Evolutionary conservation across 2,797 vertebrate genomes (phyloP).

Genomic region (Hapalemur alaotrensis): DNA sequence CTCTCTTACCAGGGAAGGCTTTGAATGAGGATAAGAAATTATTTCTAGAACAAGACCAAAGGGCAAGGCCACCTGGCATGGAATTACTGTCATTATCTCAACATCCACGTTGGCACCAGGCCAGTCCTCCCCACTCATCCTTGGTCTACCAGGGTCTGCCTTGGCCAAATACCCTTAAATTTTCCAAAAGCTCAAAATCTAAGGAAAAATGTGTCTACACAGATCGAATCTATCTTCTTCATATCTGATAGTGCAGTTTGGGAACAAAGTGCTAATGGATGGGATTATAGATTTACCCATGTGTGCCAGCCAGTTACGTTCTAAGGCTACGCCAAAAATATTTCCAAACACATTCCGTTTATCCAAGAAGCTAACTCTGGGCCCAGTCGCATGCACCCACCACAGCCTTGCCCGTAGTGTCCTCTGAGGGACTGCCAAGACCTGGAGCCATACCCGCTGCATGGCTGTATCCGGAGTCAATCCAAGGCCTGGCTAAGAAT

Average conservation of each 20-base stretch:
- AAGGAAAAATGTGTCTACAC: neutral
- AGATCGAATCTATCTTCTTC: neutral
- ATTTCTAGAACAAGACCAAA: slow-evolving; percentile 39
- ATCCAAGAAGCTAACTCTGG: neutral
- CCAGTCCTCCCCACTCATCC: neutral
- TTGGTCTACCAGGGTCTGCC: neutral
- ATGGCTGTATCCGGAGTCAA: neutral
- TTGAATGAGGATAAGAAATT: slow-evolving; percentile 8
- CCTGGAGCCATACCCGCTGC: neutral
- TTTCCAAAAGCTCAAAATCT: slow-evolving; percentile 27
- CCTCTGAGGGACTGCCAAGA: neutral
- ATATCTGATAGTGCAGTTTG: neutral
- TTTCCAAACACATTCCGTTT: neutral
- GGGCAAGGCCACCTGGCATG: neutral
- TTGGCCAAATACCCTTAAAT: neutral
- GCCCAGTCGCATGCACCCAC: neutral
- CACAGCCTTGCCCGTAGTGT: neutral
- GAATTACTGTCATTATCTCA: neutral
- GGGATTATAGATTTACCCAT: neutral
- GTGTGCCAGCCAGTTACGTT: neutral
- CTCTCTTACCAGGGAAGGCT: neutral
- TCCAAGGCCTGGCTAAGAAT: neutral
- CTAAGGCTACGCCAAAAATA: neutral
- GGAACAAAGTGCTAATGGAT: neutral
- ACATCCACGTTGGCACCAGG: neutral